Evolutionary conservation across 2,888 invertebrate genomes (phyloP), one percentile per base, ranked within the genome.

Genomic region (Acheta domesticus): DNA sequence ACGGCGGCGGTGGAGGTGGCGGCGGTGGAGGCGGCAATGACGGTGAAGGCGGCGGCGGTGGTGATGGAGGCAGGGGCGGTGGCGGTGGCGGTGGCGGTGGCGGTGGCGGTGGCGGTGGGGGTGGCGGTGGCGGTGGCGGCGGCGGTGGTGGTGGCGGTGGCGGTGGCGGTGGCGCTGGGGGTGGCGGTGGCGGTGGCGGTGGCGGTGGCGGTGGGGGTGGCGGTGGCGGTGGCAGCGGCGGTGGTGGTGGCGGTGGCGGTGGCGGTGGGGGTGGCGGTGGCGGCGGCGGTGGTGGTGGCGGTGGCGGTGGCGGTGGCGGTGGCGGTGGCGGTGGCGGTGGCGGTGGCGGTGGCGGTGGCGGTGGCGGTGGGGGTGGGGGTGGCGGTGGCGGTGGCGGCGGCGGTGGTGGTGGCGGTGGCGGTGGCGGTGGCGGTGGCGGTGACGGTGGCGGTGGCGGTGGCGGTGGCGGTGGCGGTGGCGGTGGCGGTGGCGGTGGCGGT

Each of bases 311-410:
- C 2, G 23, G 23, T 0, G n/a, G 62, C 16, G 62, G 62, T 14
- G 62, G 62, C 4, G 36, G 36, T 36, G 4, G 36, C 36, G 36
- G n/a, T n/a, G 36, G 36, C 36, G 62, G 62, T 5, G 62, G 8
- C n/a, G 62, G 62, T 11, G 14, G 62, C 23, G 62, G 62, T n/a
- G 23, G 23, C 1, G 23, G 23, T 3, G 3, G 23, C 2, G 23
- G 2, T 0, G 3, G 23, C 2, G 23, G 23, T 0, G 2, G 3
- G 2, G 0, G 23, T 3, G 23, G 23, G 3, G 2, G 23, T 23
- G 23, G 23, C 2, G 23, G 23, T 3, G 23, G 23, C 2, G 23
- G 23, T 0, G 23, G 3, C 0, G 23, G 36, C 36, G 5, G 36
- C 36, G 36, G 36, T 0, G 36, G 36, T 1, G 36, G 36, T 8